Conservation (phyloP, 2,113 vertebrate genomes). For the Phyllostomus discolor region DNA sequence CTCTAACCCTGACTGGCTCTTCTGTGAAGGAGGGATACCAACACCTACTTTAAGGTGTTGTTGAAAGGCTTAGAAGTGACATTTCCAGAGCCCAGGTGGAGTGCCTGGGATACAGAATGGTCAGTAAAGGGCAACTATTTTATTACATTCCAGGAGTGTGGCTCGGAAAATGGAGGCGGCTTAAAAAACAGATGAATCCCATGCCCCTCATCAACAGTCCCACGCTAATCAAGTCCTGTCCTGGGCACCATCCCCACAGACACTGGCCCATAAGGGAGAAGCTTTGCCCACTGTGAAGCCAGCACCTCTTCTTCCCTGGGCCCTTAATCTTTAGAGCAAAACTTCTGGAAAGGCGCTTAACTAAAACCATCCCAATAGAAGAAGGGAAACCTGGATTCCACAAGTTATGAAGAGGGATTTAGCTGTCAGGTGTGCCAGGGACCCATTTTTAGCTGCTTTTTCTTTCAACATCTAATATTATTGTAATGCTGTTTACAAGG, state of each 20-base stretch:
- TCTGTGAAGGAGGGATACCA: neutral
- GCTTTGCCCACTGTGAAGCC: neutral
- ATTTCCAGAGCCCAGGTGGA: neutral
- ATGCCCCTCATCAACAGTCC: neutral
- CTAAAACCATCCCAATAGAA: neutral
- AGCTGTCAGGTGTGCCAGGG: neutral
- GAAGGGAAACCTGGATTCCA: neutral
- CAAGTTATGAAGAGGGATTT: neutral
- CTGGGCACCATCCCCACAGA: accelerated
- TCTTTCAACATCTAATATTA: neutral
- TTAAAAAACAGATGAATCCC: neutral
- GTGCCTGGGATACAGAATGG: neutral
- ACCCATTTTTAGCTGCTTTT: neutral
- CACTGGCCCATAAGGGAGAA: neutral
- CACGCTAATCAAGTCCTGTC: neutral
- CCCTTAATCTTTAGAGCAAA: neutral
- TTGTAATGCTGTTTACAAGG: neutral
- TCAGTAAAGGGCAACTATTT: neutral
- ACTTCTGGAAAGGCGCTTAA: neutral
- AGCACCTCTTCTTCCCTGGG: neutral
- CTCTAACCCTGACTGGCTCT: neutral
- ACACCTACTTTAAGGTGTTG: neutral
- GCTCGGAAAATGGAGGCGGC: too few relatives aligned
- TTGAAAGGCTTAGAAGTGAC: neutral
- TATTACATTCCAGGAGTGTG: neutral